These are phyloP conservation scores for Parnassius mnemosyne DNA, from an alignment of 2,888 invertebrate species.

Conservation along the genomic window DNA sequence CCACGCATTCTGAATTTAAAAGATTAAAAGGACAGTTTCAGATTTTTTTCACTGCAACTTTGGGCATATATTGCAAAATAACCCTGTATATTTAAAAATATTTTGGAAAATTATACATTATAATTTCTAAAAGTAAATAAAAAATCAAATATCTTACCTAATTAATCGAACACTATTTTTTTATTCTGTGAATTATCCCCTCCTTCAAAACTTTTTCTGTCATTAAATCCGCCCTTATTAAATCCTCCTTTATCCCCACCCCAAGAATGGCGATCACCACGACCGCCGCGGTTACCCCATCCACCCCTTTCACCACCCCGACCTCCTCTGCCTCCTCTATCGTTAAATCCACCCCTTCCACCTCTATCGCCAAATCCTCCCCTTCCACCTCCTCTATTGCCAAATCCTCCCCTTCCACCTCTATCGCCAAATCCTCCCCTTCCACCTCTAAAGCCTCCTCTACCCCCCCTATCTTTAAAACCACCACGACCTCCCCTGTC, in stretches of 20 bases:
- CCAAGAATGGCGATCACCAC: slow-evolving; percentile 69
- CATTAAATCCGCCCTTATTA: slow-evolving; percentile 78
- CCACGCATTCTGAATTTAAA: too few species aligned
- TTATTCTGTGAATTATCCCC: slow-evolving; percentile 83
- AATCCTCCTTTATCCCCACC: slow-evolving; percentile 69
- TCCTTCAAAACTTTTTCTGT: slow-evolving; percentile 83
- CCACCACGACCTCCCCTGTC: slow-evolving; percentile 49
- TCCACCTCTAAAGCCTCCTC: slow-evolving; percentile 47
- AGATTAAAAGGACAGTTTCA: too few species aligned
- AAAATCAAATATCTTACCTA: slow-evolving; percentile 44
- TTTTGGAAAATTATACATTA: too few species aligned
- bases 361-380: slow-evolving; percentile 38
- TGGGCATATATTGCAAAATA: too few species aligned
- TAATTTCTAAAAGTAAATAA: too few species aligned
- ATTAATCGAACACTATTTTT: slow-evolving; percentile 86
- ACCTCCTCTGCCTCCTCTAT: slow-evolving; percentile 46
- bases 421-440: slow-evolving; percentile 42
- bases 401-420: slow-evolving; percentile 44
- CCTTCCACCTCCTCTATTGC: slow-evolving; percentile 38
- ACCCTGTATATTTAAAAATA: too few species aligned
- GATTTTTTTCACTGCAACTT: too few species aligned
- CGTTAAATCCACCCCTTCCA: slow-evolving; percentile 48
- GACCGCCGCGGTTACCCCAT: slow-evolving; percentile 45
- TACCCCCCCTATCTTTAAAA: slow-evolving; percentile 47
- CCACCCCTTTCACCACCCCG: slow-evolving; percentile 40